Percentiles rank a stretch among this genome's conserved stretches.
Evolutionary conservation across 1,140 invertebrate genomes (phyloP).

Genomic region (Lycorma delicatula): DNA sequence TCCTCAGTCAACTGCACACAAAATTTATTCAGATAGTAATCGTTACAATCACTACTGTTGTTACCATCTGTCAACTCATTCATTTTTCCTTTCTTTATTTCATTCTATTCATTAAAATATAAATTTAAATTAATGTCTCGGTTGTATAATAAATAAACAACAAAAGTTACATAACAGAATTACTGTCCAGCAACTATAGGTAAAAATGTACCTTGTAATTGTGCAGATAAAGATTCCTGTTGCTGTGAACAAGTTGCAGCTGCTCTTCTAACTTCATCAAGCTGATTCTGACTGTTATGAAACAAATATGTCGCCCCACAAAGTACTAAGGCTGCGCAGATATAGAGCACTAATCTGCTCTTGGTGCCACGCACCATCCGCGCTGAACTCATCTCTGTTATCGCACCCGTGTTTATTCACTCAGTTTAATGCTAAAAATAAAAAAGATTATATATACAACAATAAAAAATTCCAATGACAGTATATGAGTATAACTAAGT

Average conservation of each 20-base stretch:
- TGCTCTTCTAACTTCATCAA: constrained; percentile 25
- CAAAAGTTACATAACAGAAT: not conserved
- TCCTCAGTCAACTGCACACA: too few relatives aligned
- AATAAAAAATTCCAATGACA: too few relatives aligned
- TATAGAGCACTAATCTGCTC: constrained; percentile 26
- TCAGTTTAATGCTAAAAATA: too few relatives aligned
- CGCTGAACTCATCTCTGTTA: constrained; percentile 14
- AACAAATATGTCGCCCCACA: constrained; percentile 26
- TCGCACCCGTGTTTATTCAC: not conserved
- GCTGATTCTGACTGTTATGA: constrained; percentile 27
- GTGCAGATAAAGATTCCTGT: constrained; percentile 31
- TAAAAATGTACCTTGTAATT: constrained; percentile 29
- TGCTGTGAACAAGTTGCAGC: constrained; percentile 29
- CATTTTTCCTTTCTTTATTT: too few relatives aligned
- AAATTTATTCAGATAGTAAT: too few relatives aligned
- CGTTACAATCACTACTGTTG: too few relatives aligned
- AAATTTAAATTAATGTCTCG: too few relatives aligned
- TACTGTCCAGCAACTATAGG: not conserved
- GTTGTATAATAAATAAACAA: constrained; percentile 10
- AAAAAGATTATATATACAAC: too few relatives aligned
- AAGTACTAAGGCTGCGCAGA: constrained; percentile 24
- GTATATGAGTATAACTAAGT: too few relatives aligned
- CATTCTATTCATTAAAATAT: too few relatives aligned
- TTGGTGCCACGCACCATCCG: constrained; percentile 25
- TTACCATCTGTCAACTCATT: too few relatives aligned